Evolutionary conservation across 2,113 vertebrate species (phyloP), one percentile per base, ranked within the genome.

Genomic region (Pardalotus punctatus): DNA sequence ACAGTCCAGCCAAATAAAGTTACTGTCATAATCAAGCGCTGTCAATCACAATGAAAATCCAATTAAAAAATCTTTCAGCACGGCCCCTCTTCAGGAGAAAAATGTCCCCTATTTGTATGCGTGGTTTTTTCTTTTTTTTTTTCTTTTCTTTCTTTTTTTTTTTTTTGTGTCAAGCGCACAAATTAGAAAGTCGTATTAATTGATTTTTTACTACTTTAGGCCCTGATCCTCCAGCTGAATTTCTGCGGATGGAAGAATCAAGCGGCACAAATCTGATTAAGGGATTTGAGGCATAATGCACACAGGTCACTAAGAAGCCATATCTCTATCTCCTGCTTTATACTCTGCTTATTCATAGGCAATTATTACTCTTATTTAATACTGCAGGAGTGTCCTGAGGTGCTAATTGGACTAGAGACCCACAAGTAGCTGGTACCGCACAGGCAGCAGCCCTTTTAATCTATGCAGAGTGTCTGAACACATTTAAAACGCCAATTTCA

Each of bases 21-120:
- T 98, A 97, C 97, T 97, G 97, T 97, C 97, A 97, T 97, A 91
- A 98, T 98, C 97, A 97, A 97, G 84, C 35, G 85, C 97, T 98
- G 98, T 98, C 98, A 98, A 98, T 98, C 98, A 98, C 98, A 67
- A 97, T 97, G 97, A 96, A 98, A 98, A 98, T 98, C 98, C 97
- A 98, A 98, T 98, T 98, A 98, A 98, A 97, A 47, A 94, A 97
- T 89, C 95, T 81, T 96, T 81, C 97, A 94, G 97, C 90, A 86
- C 93, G 57, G 97, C 95, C 97, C 97, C 97, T 97, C 97, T 97
- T 97, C 72, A 97, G 97, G 96, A 94, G 97, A 96, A 96, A 97
- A 97, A 97, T 95, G 97, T 95, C 94, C 96, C 77, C 93, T 96
- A 96, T 97, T 97, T 97, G 95, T 95, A 97, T 86, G 93, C 78